Percentiles rank a stretch among this genome's conserved stretches.
phyloP scores from a whole-genome alignment of 2,113 vertebrate species.

The Erythrolamprus reginae region DNA sequence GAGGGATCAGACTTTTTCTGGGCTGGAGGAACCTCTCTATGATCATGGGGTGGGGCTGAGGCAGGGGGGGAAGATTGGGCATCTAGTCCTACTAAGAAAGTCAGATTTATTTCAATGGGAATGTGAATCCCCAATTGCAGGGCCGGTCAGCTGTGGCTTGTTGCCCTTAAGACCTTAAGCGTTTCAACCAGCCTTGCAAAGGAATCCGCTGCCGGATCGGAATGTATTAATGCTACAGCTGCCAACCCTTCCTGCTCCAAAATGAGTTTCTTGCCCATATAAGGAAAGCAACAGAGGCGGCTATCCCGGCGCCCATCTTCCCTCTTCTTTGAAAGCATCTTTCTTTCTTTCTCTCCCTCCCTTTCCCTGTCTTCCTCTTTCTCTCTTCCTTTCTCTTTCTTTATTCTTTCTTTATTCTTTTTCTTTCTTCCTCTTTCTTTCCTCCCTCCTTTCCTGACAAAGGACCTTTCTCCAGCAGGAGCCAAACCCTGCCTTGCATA shows the following conservation, averaged over 20 bases:
- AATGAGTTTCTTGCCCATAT: constrained; percentile 28
- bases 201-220: not conserved
- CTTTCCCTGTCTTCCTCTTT: too few relatives aligned
- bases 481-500: not conserved
- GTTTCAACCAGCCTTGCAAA: not conserved
- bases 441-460: too few relatives aligned
- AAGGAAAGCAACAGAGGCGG: not conserved
- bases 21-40: too few relatives aligned
- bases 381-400: too few relatives aligned
- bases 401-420: too few relatives aligned
- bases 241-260: not conserved
- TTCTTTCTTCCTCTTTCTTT: too few relatives aligned
- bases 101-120: not conserved
- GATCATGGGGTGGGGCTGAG: not conserved
- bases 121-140: not conserved
- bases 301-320: not conserved
- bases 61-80: too few relatives aligned
- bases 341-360: too few relatives aligned
- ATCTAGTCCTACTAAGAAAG: too few relatives aligned
- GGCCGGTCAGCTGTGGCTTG: not conserved
- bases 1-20: not conserved
- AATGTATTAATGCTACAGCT: not conserved
- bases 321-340: not conserved
- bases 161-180: not conserved
- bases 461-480: not conserved